These are phyloP conservation scores for Hirudinaria manillensis DNA, from an alignment of 2,888 invertebrate genomes.

Conservation along the genomic window DNA sequence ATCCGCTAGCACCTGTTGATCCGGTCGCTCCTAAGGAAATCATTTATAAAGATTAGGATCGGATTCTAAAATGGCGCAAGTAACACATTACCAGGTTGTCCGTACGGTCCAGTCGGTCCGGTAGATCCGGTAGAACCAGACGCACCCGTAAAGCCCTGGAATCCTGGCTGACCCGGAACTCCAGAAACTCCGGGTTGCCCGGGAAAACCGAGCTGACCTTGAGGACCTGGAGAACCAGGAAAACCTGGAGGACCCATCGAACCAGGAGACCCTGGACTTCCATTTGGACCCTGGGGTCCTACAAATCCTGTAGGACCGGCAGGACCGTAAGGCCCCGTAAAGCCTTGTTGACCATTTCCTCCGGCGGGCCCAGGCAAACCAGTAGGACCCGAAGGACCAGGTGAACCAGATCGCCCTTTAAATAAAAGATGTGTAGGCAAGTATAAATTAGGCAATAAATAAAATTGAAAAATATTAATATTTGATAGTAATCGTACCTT, in stretches of 20 bases:
- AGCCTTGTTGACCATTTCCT: constrained; percentile 20
- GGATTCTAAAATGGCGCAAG: no score
- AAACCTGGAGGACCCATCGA: not conserved
- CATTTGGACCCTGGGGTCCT: constrained; percentile 4
- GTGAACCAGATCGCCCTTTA: constrained; percentile 1
- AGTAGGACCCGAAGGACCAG: not conserved
- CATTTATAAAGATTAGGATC: no score
- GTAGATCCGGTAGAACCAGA: constrained; percentile 3
- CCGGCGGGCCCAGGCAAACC: constrained; percentile 30
- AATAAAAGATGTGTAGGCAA: not conserved
- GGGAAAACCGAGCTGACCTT: not conserved
- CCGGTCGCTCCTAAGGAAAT: constrained; percentile 1
- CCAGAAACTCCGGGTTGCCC: not conserved
- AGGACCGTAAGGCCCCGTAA: constrained; percentile 24
- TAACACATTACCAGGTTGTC: not conserved
- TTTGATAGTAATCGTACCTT: not conserved
- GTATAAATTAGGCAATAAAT: no score
- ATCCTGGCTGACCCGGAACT: not conserved
- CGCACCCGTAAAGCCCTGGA: not conserved
- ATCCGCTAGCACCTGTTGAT: constrained; percentile 12
- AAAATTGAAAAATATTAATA: not conserved
- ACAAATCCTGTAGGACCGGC: not conserved
- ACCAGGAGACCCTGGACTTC: constrained; percentile 20
- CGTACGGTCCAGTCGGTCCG: constrained; percentile 14
- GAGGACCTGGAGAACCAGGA: constrained; percentile 13